Conservation (phyloP, 2,113 vertebrate genomes). For the Paramormyrops kingsleyae region DNA sequence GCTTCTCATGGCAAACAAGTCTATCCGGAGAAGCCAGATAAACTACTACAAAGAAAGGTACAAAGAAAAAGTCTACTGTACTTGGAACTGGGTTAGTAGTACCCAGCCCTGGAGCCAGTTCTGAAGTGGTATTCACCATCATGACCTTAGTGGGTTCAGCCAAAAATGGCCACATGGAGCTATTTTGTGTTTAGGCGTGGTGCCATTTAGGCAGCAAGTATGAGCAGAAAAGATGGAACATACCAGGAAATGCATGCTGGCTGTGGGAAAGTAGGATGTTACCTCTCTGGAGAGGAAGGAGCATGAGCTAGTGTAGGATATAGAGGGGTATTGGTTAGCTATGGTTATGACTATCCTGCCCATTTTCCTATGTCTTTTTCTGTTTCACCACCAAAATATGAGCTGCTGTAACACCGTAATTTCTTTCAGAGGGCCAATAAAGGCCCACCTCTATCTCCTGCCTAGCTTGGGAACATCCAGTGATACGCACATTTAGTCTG, state of each 20-base stretch:
- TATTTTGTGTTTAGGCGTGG: background rate
- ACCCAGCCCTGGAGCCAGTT: background rate
- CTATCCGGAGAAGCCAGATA: background rate
- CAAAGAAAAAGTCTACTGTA: background rate
- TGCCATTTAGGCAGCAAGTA: background rate
- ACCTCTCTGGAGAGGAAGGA: background rate
- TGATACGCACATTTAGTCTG: background rate
- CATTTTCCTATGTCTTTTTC: background rate
- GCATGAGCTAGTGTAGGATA: background rate
- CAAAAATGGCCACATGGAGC: background rate
- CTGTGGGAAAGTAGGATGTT: background rate
- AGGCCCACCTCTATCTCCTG: background rate
- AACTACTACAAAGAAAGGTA: background rate
- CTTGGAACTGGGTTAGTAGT: background rate
- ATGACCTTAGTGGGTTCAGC: background rate
- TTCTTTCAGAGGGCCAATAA: background rate
- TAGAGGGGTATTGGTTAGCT: background rate
- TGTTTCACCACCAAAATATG: background rate
- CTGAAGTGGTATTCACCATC: background rate
- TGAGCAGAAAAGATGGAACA: background rate
- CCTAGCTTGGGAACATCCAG: background rate
- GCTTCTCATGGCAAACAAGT: background rate
- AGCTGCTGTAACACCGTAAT: background rate
- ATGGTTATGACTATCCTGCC: background rate
- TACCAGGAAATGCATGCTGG: background rate